phyloP scores from a whole-genome alignment of 2,113 vertebrate species.

The Ailurus styani region DNA sequence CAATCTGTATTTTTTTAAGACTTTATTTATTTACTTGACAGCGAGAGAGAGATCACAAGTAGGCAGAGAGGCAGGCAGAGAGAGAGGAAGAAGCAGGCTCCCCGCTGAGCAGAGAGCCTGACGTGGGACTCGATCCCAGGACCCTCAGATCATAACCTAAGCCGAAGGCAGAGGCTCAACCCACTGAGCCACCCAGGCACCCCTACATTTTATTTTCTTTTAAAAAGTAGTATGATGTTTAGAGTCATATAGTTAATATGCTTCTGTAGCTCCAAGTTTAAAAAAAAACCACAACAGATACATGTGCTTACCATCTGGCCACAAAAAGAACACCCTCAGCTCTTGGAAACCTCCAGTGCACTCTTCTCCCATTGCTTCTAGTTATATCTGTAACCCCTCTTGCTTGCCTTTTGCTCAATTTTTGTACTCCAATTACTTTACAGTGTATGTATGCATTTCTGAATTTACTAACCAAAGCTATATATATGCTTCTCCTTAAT shows the following conservation, averaged over 20 bases:
- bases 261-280: neutral
- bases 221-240: neutral
- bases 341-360: neutral
- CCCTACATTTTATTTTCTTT: neutral
- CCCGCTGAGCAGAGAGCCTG: too few relatives aligned
- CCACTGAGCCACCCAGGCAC: too few relatives aligned
- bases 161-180: too few relatives aligned
- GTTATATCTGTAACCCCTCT: accelerated
- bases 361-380: neutral
- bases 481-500: neutral
- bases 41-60: too few relatives aligned
- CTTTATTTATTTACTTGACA: too few relatives aligned
- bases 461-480: neutral
- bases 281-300: neutral
- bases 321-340: neutral
- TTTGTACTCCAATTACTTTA: neutral
- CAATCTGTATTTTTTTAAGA: too few relatives aligned
- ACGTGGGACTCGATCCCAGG: too few relatives aligned
- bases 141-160: too few relatives aligned
- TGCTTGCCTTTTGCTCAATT: neutral
- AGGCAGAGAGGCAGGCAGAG: too few relatives aligned
- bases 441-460: neutral
- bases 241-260: neutral
- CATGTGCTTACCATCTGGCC: accelerated
- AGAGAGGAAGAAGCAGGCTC: too few relatives aligned